Evolutionary conservation across 1,140 invertebrate species (phyloP).

Genomic region (Paraescarpia echinospica): DNA sequence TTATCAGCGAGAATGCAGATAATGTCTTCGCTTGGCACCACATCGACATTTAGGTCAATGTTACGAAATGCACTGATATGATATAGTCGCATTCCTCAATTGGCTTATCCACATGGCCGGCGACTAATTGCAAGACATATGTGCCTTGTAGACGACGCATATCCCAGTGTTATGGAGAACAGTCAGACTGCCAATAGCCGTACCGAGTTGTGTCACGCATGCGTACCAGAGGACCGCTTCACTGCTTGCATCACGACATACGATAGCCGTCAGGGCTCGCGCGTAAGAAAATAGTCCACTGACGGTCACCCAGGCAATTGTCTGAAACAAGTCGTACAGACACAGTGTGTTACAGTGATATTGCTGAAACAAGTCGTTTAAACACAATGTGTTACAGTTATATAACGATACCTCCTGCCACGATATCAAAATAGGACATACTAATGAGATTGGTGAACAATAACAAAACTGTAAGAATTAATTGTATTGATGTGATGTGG

Average conservation of each 20-base stretch:
- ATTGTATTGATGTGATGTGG: too few species aligned
- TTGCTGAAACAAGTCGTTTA: background rate
- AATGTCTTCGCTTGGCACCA: background rate
- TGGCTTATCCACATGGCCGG: background rate
- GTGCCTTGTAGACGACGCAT: background rate
- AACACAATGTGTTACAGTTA: background rate
- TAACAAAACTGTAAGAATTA: too few species aligned
- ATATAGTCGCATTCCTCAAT: background rate
- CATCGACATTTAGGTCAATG: background rate
- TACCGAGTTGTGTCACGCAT: background rate
- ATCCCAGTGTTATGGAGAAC: background rate
- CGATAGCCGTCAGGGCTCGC: background rate
- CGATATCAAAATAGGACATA: too few species aligned
- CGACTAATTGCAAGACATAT: background rate
- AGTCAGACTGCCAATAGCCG: conserved; percentile 3
- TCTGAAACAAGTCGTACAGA: conserved; percentile 13
- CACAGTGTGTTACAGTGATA: background rate
- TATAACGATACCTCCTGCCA: background rate
- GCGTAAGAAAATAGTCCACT: conserved; percentile 23
- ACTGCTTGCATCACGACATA: conserved; percentile 8
- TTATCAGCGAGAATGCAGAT: background rate
- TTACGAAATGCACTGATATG: background rate
- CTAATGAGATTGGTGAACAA: too few species aligned
- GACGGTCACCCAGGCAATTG: conserved; percentile 22
- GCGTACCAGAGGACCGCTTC: conserved; percentile 21